Evolutionary conservation across 2,888 invertebrate species (phyloP).

Genomic region (Mongoloraphidia duomilia): DNA sequence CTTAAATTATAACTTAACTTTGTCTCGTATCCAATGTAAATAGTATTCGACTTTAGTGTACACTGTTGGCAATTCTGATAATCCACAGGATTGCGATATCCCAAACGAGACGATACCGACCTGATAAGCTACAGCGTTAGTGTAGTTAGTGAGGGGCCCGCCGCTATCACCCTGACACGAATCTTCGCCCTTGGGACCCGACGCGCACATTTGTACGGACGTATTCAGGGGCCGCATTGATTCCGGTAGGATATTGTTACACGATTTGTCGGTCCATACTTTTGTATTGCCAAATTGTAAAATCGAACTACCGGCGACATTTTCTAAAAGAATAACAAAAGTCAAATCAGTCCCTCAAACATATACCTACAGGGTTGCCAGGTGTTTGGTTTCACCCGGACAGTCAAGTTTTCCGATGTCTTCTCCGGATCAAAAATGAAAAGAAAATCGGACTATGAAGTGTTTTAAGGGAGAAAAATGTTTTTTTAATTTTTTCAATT

Average conservation of each 20-base stretch:
- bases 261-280: slow-evolving; percentile 19
- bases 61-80: slow-evolving; percentile 28
- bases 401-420: too few relatives aligned
- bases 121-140: slow-evolving; percentile 20
- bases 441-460: too few relatives aligned
- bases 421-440: too few relatives aligned
- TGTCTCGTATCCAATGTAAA: slow-evolving; percentile 31
- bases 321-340: too few relatives aligned
- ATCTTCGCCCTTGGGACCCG: slow-evolving; percentile 25
- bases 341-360: background rate
- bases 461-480: too few relatives aligned
- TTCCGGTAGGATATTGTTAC: slow-evolving; percentile 20
- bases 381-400: background rate
- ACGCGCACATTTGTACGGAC: slow-evolving; percentile 30
- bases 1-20: slow-evolving; percentile 13
- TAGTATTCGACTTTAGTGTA: slow-evolving; percentile 29
- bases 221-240: slow-evolving; percentile 22
- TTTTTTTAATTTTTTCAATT: too few relatives aligned
- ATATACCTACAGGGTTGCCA: background rate
- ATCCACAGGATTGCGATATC: slow-evolving; percentile 25
- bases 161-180: slow-evolving; percentile 33
- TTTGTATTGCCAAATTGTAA: slow-evolving; percentile 20
- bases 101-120: slow-evolving; percentile 34
- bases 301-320: slow-evolving; percentile 19
- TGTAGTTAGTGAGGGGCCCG: slow-evolving; percentile 28